Base-by-base conservation (phyloP, 2,113 vertebrate species). In the Microcebus griseorufus region DNA sequence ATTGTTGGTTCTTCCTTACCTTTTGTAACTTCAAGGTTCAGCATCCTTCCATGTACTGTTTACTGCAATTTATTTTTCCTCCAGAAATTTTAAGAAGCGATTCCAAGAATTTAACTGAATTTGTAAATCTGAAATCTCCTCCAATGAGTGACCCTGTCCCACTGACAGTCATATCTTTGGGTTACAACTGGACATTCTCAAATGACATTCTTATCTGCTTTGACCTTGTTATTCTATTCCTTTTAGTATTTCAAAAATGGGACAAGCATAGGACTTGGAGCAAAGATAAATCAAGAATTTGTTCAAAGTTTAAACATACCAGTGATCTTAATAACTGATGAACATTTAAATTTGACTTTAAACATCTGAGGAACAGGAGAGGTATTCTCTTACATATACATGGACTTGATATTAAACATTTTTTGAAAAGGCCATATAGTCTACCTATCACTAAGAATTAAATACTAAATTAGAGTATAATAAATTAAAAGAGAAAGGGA, bases 271-370 rank as follows among this genome's bases (percentile, higher is more conserved):
- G 6, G 14, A 73, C 69, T 92, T 76, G 55, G n/a, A 92, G 32
- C 70, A 92, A 90, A 12, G 8, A 69, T 60, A 78, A 64, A 4
- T 90, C 10, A 88, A 84, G 9, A 76, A 51, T 51, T 73, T 96
- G 13, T 58, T 75, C 18, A 1, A 90, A 90, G 13, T 90, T 60
- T 73, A 83, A 92, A 84, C 2, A 79, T 20, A 42, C 2, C 9
- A 51, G 12, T 78, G 39, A 78, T 89, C 86, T 86, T 6, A 84
- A 23, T 92, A 39, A 4, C 42, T 94, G 34, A 78, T 60, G 51
- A 86, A 87, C 92, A 65, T 62, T 1, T 92, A 90, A 87, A 45
- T 45, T 62, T 97, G 23, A 80, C 55, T 75, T 93, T 86, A 85
- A 53, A 78, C 10, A 78, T 88, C 51, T 62, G 5, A 82, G 32